Base-by-base conservation (phyloP, 2,888 invertebrate genomes). In the Drosophila setosimentum region DNA sequence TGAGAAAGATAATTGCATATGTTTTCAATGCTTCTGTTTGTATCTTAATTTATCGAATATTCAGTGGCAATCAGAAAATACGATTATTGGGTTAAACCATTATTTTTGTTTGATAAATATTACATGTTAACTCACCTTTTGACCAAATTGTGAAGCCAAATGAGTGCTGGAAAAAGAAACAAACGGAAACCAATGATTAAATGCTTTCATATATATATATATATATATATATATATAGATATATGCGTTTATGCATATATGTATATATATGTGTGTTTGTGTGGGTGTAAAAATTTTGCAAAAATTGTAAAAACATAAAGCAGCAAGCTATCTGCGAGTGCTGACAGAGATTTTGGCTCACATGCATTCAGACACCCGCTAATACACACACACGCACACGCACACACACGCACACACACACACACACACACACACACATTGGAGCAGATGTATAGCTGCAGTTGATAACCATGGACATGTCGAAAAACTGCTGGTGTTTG, bases 391-490 rank as follows among this genome's bases (percentile, higher is more conserved):
- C 8, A 59, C n/a, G 27, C 27, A 40, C 11, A 27, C 18, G 32
- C 33, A 18, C 45, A 48, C 16, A 61, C 29, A 58, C 3, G 30
- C 8, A 33, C 5, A 40, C 10, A 33, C 33, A 18, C 45, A 53
- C 16, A 58, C 32, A 58, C 4, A 40, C 2, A 2, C 37, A 8
- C 10, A 40, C 27, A 50, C 11, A 4, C 49, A 42, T 42, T 11
- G 42, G 6, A 3, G 21, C 21, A 42, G 24, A 48, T 42, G 49
- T 40, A 48, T 50, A 42, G 61, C 60, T 57, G 76, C 70, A 58
- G 59, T 55, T 76, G 76, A 80, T 66, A 76, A 62, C 69, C 65
- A 45, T 49, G 48, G 53, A 80, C 62, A 76, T 60, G 58, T 29
- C 35, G 29, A 32, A 70, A 48, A 57, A 55, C 32, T 29, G 53